phyloP scores from a whole-genome alignment of 1,140 invertebrate genomes.

The Sycobia sp. region DNA sequence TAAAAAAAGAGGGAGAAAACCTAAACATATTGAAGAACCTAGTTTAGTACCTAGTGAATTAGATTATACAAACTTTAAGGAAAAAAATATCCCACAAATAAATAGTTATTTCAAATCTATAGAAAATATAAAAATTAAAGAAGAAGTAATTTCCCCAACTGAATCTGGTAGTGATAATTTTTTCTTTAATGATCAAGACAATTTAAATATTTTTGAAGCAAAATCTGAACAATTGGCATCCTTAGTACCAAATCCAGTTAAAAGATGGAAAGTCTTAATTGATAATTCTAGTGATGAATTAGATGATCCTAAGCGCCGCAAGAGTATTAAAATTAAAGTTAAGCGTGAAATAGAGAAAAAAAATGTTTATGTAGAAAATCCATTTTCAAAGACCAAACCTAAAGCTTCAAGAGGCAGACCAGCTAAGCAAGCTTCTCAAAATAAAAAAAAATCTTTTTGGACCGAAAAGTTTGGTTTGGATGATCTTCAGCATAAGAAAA shows the following conservation, averaged over 20 bases:
- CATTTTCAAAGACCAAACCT: neutral
- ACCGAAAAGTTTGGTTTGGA: conserved; percentile 1
- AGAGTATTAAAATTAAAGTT: neutral
- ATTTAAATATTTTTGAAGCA: neutral
- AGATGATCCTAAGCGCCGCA: neutral
- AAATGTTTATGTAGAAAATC: neutral
- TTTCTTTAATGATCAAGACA: neutral
- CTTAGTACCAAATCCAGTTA: neutral
- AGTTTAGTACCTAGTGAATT: neutral
- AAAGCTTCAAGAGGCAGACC: neutral
- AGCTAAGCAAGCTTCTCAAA: neutral
- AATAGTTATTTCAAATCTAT: neutral
- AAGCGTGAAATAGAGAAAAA: neutral
- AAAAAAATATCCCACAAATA: neutral
- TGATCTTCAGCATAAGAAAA: neutral
- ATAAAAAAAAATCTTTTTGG: conserved; percentile 5
- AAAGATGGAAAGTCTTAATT: neutral
- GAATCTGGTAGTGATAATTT: too few species aligned
- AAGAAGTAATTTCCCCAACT: neutral
- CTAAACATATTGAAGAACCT: neutral
- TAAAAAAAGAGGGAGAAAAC: neutral
- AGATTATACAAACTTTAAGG: neutral
- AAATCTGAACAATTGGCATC: neutral
- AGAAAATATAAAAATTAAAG: neutral
- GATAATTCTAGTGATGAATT: conserved; percentile 8